Conservation (phyloP, 2,113 vertebrate species). For the Podarcis muralis region DNA sequence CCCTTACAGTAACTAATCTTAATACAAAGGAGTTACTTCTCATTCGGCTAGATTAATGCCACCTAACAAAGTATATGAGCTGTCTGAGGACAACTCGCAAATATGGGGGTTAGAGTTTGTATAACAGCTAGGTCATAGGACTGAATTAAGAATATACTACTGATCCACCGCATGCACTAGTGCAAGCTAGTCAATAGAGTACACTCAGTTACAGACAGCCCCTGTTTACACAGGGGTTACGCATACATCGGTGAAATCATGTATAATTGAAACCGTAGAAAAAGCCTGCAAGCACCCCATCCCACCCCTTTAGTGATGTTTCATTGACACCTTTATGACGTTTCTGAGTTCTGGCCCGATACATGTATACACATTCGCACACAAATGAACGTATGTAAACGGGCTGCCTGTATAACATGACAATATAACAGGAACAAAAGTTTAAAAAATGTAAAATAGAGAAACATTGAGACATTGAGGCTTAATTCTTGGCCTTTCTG, state of each 20-base stretch:
- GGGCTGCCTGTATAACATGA: background rate
- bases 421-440: background rate
- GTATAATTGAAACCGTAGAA: too few relatives aligned
- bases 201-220: too few relatives aligned
- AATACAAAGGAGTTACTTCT: background rate
- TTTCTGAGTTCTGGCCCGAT: too few relatives aligned
- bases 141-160: background rate
- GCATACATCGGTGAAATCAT: too few relatives aligned
- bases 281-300: too few relatives aligned
- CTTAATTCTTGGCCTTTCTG: background rate
- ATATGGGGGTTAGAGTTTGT: background rate
- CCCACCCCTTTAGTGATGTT: too few relatives aligned
- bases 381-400: too few relatives aligned
- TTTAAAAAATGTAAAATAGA: background rate
- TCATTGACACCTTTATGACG: too few relatives aligned
- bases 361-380: too few relatives aligned
- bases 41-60: background rate
- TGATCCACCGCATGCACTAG: background rate
- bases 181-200: background rate
- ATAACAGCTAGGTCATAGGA: background rate
- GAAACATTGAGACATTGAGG: background rate
- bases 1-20: background rate
- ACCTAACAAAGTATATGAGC: background rate
- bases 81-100: background rate
- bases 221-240: too few relatives aligned